phyloP scores from a whole-genome alignment of 2,113 vertebrate genomes.

The Ursus arctos region DNA sequence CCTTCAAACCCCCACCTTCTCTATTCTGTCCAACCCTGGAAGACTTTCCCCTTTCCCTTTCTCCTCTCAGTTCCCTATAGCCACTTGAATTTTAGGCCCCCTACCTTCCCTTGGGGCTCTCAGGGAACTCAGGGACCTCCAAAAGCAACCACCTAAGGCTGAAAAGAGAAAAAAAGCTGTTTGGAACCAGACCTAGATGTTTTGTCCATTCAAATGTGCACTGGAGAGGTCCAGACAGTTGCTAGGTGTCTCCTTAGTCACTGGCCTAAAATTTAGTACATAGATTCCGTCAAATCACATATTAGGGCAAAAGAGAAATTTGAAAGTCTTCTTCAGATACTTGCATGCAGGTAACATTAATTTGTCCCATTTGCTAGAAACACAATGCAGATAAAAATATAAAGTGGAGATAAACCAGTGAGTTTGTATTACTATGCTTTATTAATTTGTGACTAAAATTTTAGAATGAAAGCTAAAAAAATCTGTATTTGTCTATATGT shows the following conservation, averaged over 20 bases:
- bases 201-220: neutral
- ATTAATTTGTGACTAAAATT: neutral
- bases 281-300: neutral
- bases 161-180: neutral
- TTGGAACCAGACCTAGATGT: neutral
- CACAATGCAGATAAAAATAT: neutral
- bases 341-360: neutral
- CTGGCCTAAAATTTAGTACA: neutral
- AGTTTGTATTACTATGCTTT: slow-evolving; percentile 6
- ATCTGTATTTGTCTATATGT: neutral
- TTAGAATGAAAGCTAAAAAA: slow-evolving; percentile 1
- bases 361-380: neutral
- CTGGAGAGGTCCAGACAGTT: neutral
- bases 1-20: neutral
- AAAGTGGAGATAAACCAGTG: neutral
- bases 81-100: neutral
- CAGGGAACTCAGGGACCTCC: neutral
- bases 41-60: neutral
- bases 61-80: neutral
- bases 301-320: slow-evolving; percentile 4
- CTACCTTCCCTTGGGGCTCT: neutral
- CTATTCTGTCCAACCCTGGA: neutral
- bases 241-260: neutral
- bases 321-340: neutral
- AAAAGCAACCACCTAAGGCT: neutral